Conservation (phyloP, 2,888 invertebrate species). For the Agriotes lineatus region DNA sequence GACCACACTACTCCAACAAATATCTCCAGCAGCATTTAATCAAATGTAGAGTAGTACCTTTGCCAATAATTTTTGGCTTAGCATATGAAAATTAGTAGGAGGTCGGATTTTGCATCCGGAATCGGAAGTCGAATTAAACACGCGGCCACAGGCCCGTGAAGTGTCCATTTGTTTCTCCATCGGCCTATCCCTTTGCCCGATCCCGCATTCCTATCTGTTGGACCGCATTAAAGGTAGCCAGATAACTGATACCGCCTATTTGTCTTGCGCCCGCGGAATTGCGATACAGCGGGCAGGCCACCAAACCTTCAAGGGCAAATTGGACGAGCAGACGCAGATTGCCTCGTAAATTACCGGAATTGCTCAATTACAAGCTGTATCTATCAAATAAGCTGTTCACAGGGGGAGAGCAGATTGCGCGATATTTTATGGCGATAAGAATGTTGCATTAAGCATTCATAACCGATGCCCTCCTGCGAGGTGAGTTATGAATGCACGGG, state of each 20-base stretch:
- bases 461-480: constrained; percentile 3
- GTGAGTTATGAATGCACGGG: not conserved
- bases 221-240: constrained; percentile 40
- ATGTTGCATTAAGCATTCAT: constrained; percentile 14
- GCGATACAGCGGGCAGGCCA: constrained; percentile 24
- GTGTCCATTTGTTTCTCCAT: constrained; percentile 26
- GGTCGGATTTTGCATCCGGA: too few species aligned
- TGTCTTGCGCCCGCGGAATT: constrained; percentile 35
- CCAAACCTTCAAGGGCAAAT: constrained; percentile 34
- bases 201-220: constrained; percentile 28
- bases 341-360: constrained; percentile 38
- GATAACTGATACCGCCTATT: constrained; percentile 45
- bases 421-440: constrained; percentile 26
- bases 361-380: constrained; percentile 38
- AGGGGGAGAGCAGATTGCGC: constrained; percentile 8
- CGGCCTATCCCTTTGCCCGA: constrained; percentile 12
- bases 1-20: too few species aligned
- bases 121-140: constrained; percentile 28
- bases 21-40: too few species aligned
- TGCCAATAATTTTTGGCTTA: too few species aligned
- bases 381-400: constrained; percentile 31
- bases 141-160: constrained; percentile 9
- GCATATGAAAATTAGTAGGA: too few species aligned
- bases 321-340: constrained; percentile 34
- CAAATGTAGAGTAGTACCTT: too few species aligned